Percentiles rank a stretch among this genome's conserved stretches.
phyloP scores from a whole-genome alignment of 1,140 invertebrate species.

The Ceratina calcarata region DNA sequence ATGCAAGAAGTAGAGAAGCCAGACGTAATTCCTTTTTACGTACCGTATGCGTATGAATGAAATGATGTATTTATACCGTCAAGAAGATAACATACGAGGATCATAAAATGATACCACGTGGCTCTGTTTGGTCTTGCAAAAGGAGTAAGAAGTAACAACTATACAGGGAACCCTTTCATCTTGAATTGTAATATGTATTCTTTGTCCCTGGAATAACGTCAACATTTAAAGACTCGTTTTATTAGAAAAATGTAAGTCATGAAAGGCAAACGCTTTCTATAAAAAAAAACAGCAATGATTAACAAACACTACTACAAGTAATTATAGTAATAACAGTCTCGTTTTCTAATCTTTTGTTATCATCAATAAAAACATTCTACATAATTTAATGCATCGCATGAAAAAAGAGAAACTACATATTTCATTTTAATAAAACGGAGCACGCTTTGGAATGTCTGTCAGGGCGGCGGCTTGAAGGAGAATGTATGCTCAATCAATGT shows the following conservation, averaged over 20 bases:
- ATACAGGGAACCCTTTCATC: background rate
- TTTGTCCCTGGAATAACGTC: background rate
- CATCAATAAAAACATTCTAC: too few relatives aligned
- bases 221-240: background rate
- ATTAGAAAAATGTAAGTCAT: background rate
- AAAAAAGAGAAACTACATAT: background rate
- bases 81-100: background rate
- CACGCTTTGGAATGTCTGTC: constrained; percentile 24
- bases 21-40: background rate
- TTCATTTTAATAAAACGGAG: constrained; percentile 15
- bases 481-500: constrained; percentile 62
- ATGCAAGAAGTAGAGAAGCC: background rate
- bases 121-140: background rate
- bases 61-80: constrained; percentile 4
- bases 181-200: background rate
- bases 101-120: background rate
- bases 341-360: background rate
- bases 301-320: too few relatives aligned
- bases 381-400: background rate
- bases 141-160: constrained; percentile 1
- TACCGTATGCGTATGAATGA: background rate
- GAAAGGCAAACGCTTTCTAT: background rate
- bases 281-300: too few relatives aligned
- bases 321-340: too few relatives aligned
- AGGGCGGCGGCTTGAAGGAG: constrained; percentile 25